Evolutionary conservation across 2,888 invertebrate genomes (phyloP), one percentile per base, ranked within the genome.

Genomic region (Andrena dorsata): DNA sequence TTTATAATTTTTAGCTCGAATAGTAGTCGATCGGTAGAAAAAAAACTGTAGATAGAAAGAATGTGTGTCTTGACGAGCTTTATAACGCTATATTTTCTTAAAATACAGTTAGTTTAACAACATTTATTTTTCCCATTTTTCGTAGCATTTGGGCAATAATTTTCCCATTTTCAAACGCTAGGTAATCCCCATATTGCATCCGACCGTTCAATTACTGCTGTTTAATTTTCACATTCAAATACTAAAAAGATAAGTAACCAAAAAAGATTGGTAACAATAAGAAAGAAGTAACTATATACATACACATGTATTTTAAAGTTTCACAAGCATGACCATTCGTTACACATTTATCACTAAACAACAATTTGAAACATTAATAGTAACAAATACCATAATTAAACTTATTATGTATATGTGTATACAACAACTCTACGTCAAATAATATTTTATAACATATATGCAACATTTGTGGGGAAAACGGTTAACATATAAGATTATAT

Each of bases 181-280:
- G 2, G n/a, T n/a, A n/a, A n/a, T 32, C 32, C 10, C 35, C 35
- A 0, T 35, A 35, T 35, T 35, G 35, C 35, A 35, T 35, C 35
- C 35, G 35, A 35, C 35, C 35, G 8, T 35, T 35, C 35, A 41
- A 41, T 20, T 8, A 49, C 30, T 20, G 32, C 7, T 16, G 49
- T 49, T 51, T 71, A 7, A 61, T 71, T 8, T 10, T 30, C 7
- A 23, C 7, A 23, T 23, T 41, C 13, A 16, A 10, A 23, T 23
- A 71, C 49, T 32, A 23, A 71, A 23, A 49, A 49, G 23, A 8
- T 49, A 61, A 47, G 5, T 71, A n/a, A 41, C 13, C 13, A 35
- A 8, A 13, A 53, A 4, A 30, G 20, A 30, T 23, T 30, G 16
- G 23, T 41, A 63, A 64, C 13, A 3, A 58, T n/a, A 3, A 23